Conservation (phyloP, 2,888 invertebrate species). For the Drosophila neotestacea region DNA sequence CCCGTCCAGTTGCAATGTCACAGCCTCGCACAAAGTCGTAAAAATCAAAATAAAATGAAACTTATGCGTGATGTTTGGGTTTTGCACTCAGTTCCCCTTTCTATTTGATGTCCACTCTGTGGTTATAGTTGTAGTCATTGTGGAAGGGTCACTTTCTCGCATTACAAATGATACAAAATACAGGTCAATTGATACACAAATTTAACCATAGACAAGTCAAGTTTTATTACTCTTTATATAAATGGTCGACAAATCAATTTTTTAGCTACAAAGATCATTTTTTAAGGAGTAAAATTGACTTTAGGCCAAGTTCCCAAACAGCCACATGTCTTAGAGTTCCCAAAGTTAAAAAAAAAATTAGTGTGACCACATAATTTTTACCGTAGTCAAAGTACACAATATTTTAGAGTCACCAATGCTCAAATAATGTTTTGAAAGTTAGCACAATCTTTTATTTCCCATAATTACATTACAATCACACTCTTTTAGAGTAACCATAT, state of each 20-base stretch:
- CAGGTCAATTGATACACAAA: constrained; percentile 28
- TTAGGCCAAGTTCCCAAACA: background rate
- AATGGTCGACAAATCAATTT: constrained; percentile 4
- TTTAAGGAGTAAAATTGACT: background rate
- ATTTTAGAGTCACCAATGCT: no score
- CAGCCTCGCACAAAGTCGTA: constrained; percentile 65
- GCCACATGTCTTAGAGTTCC: background rate
- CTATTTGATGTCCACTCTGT: constrained; percentile 30
- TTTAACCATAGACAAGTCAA: background rate
- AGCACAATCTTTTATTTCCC: no score
- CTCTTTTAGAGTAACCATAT: no score
- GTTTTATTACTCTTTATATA: background rate
- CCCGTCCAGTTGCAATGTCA: constrained; percentile 45
- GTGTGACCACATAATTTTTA: background rate
- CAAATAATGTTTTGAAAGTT: no score
- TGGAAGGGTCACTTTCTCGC: constrained; percentile 27
- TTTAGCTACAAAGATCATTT: background rate
- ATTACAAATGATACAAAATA: constrained; percentile 57
- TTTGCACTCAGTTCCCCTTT: constrained; percentile 11
- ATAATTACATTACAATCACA: no score
- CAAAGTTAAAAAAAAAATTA: background rate
- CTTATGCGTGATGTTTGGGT: constrained; percentile 80
- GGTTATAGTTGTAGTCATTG: constrained; percentile 3
- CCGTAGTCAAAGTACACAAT: no score
- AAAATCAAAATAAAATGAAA: constrained; percentile 84